A percentile compares a stretch with the other conserved stretches of the same genome.
Conservation (phyloP, 2,888 invertebrate species). For the Alloplasta piceator region DNA sequence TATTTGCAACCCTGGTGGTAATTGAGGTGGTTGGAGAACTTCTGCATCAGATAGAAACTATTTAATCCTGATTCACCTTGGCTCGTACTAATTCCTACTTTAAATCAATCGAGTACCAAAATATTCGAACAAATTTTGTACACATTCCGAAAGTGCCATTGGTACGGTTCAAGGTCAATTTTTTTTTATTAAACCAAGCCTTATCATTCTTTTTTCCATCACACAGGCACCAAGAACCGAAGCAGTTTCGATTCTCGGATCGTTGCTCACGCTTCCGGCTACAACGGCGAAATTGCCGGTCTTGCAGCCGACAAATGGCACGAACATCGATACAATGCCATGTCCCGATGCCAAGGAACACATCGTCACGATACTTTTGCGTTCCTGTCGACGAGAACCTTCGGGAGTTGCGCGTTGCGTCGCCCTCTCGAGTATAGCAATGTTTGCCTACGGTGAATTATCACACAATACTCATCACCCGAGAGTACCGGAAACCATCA, state of each 20-base stretch:
- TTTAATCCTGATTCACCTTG: too few relatives aligned
- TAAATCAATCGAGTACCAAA: too few relatives aligned
- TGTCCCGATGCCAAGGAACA: conserved; percentile 95
- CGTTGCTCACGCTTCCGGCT: conserved; percentile 92
- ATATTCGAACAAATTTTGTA: too few relatives aligned
- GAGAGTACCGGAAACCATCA: conserved; percentile 88
- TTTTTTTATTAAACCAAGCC: too few relatives aligned
- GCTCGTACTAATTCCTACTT: too few relatives aligned
- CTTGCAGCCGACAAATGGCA: conserved; percentile 86
- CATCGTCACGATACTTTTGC: conserved; percentile 93
- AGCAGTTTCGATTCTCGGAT: conserved; percentile 95
- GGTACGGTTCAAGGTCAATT: too few relatives aligned
- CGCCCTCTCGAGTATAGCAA: conserved; percentile 93
- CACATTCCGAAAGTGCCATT: too few relatives aligned
- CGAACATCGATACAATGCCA: conserved; percentile 84
- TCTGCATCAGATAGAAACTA: too few relatives aligned
- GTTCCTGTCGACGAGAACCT: conserved; percentile 95
- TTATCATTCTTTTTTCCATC: background rate
- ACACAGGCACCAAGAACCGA: conserved; percentile 93
- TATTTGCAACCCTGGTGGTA: too few relatives aligned
- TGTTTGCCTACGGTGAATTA: conserved; percentile 89
- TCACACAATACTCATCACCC: conserved; percentile 86
- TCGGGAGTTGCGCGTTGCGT: conserved; percentile 94
- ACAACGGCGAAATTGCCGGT: conserved; percentile 88
- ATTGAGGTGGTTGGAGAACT: too few relatives aligned